Percentiles rank a stretch among this genome's conserved stretches.
These are phyloP conservation scores for Vulpes ferrilata DNA, from an alignment of 2,113 vertebrate genomes.

Conservation along the genomic window DNA sequence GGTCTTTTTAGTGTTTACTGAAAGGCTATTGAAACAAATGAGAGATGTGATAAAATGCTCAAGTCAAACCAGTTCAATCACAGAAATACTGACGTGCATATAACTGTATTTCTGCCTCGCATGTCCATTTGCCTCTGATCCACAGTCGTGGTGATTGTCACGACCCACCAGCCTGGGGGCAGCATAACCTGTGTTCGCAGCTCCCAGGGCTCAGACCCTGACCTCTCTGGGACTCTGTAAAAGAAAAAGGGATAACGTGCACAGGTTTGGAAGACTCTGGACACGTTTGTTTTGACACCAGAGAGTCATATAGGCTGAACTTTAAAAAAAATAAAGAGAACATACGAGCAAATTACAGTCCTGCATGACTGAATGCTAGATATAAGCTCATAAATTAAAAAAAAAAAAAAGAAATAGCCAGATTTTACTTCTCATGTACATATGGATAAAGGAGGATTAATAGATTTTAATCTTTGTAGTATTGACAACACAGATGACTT, in stretches of 20 bases:
- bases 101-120: background rate
- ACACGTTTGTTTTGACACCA: conserved; percentile 68
- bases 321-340: conserved; percentile 77
- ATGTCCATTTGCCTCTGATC: background rate
- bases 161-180: background rate
- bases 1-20: conserved; percentile 15
- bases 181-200: background rate
- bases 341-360: conserved; percentile 75
- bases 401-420: conserved; percentile 43
- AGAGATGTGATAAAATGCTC: background rate
- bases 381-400: conserved; percentile 58
- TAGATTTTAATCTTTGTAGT: conserved; percentile 51
- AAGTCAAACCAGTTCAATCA: background rate
- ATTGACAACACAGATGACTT: conserved; percentile 30
- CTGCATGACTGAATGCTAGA: conserved; percentile 61
- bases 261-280: conserved; percentile 63
- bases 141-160: background rate
- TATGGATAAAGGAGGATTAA: conserved; percentile 62
- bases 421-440: conserved; percentile 62
- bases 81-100: background rate
- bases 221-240: conserved; percentile 14
- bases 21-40: conserved; percentile 17
- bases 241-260: background rate
- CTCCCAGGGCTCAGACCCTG: background rate
- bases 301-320: conserved; percentile 80